phyloP scores from a whole-genome alignment of 35 echinoderm and acorn worm species.

The Eucidaris tribuloides region DNA sequence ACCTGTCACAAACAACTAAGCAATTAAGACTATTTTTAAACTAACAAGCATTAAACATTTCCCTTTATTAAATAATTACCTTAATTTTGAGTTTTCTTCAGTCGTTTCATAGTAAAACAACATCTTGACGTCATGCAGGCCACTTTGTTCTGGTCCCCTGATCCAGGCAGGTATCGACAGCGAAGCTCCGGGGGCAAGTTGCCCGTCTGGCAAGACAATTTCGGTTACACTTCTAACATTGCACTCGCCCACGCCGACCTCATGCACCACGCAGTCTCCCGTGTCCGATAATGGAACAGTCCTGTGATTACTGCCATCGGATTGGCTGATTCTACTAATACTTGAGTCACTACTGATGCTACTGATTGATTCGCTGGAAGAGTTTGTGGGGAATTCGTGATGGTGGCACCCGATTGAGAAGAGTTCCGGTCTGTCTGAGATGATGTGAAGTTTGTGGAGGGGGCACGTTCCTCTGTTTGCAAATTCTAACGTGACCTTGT shows the following conservation, averaged over 20 bases:
- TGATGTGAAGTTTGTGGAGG: conserved; percentile 71
- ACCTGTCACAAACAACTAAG: too few species aligned
- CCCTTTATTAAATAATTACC: conserved; percentile 44
- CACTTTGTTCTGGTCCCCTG: conserved; percentile 80
- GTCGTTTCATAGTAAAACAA: conserved; percentile 91
- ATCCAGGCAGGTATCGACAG: conserved; percentile 82
- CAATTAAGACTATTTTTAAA: too few species aligned
- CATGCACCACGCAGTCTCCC: conserved; percentile 7
- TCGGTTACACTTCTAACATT: conserved; percentile 83
- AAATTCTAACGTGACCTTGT: conserved; percentile 68
- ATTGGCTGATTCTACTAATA: conserved; percentile 44
- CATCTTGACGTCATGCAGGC: conserved; percentile 90
- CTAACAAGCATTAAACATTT: too few species aligned
- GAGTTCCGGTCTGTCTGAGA: conserved; percentile 79
- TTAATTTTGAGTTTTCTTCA: conserved; percentile 91
- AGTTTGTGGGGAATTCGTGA: conserved; percentile 24
- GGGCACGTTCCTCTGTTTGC: conserved; percentile 70
- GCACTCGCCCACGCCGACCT: conserved; percentile 55
- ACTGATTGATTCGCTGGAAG: conserved; percentile 48
- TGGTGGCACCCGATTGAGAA: conserved; percentile 75
- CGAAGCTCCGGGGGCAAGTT: conserved; percentile 55
- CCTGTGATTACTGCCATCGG: conserved; percentile 25
- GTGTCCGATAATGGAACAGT: conserved; percentile 49
- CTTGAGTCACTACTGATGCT: conserved; percentile 32
- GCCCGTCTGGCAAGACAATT: conserved; percentile 65